Percentiles rank a stretch among this genome's conserved stretches.
phyloP scores from a whole-genome alignment of 2,113 vertebrate genomes.

The Gallinago paraguaiae region DNA sequence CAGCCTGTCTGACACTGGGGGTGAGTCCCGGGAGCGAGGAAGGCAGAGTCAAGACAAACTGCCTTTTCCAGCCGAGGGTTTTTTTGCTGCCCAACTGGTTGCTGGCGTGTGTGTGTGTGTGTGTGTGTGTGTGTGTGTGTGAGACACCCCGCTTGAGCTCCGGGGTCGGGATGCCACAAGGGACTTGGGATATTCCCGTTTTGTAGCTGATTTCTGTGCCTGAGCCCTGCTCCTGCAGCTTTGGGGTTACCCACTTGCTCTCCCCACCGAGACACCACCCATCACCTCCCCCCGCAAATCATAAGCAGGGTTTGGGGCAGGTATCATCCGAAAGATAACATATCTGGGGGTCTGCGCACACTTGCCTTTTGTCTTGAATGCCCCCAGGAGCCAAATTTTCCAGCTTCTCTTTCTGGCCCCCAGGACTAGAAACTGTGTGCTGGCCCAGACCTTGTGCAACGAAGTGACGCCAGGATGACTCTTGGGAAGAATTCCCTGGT shows the following conservation, averaged over 20 bases:
- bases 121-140: background rate
- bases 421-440: background rate
- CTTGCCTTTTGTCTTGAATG: background rate
- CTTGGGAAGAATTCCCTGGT: background rate
- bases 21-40: background rate
- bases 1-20: rapidly evolving
- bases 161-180: rapidly evolving
- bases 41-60: background rate
- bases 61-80: background rate
- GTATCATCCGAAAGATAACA: background rate
- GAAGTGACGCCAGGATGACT: background rate
- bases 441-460: background rate
- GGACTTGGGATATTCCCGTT: background rate
- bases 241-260: rapidly evolving
- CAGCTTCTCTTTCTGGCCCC: background rate
- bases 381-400: background rate
- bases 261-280: background rate
- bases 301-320: background rate
- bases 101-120: background rate
- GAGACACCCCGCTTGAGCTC: background rate
- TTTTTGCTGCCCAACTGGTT: slow-evolving; percentile 20
- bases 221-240: background rate
- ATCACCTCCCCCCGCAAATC: background rate
- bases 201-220: background rate
- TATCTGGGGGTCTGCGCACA: background rate